Evolutionary conservation across 2,888 invertebrate species (phyloP), one percentile per base, ranked within the genome.

Genomic region (Drosophila pegasa): DNA sequence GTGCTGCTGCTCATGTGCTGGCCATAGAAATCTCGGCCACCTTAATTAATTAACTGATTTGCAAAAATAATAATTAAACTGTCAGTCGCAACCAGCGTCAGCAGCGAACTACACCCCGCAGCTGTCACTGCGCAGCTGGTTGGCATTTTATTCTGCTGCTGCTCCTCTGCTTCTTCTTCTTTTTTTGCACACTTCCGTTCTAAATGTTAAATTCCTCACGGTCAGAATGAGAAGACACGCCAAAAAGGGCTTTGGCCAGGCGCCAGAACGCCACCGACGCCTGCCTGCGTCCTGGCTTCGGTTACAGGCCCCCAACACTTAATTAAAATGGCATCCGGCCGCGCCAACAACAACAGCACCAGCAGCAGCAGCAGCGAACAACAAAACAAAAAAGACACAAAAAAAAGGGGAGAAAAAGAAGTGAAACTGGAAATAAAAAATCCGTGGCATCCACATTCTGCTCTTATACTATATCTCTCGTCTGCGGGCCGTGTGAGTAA

Each of bases 321-420:
- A 86, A 84, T 86, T 86, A 84, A 86, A 84, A 86, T 75, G 80
- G 73, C 76, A 83, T 85, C 83, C 83, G 80, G 76, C 68, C 70
- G 59, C 66, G 63, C 61, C 68, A 75, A 67, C 71, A 75, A 55
- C 48, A 62, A 31, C 54, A 58, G 18, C 56, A 38, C 22, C 47
- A 65, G 45, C 60, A 61, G 52, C 38, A 50, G 33, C 52, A 22
- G 18, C 52, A 43, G 20, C 48, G 31, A 37, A 16, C 31, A 33
- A 20, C 52, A 40, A 57, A 37, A 27, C 48, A 54, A 31, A 45
- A 27, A 9, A 27, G 43, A 45, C 27, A 20, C 31, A 14, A 31
- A 35, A 10, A 56, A 52, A 50, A 68, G n/a, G n/a, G n/a, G n/a
- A n/a, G n/a, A 56, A 55, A 40, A 20, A 7, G 33, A 14, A 31